A percentile compares a stretch with the other conserved stretches of the same genome.
Evolutionary conservation across 1,140 invertebrate species (phyloP).

Genomic region (Rhynchophorus ferrugineus): DNA sequence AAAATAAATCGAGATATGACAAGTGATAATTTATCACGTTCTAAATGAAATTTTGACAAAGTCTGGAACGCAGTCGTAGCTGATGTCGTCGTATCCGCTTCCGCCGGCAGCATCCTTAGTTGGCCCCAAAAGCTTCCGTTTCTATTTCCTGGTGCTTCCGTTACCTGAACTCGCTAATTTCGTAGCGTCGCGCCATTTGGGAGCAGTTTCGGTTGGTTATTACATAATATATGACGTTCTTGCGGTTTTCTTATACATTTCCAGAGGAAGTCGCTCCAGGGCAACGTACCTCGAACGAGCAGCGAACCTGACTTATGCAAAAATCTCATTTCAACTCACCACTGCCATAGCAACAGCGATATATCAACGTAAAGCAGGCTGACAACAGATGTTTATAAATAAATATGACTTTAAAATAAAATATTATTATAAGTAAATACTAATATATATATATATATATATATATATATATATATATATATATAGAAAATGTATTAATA

Average conservation of each 20-base stretch:
- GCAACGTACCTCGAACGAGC: conserved; percentile 2
- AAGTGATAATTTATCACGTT: no score
- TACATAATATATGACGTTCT: conserved; percentile 18
- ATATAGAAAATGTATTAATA: no score
- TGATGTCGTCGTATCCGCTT: conserved; percentile 17
- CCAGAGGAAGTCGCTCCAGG: conserved; percentile 7
- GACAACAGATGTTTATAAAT: no score
- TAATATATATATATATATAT: no score
- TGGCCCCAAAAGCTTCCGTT: conserved; percentile 19
- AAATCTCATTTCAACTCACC: background rate
- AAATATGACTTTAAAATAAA: no score
- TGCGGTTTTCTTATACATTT: conserved; percentile 17
- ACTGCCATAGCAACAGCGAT: no score
- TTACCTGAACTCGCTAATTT: conserved; percentile 18
- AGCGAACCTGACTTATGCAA: background rate
- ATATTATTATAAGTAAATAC: no score
- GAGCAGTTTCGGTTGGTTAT: conserved; percentile 10
- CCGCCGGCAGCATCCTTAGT: conserved; percentile 16
- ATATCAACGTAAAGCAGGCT: no score
- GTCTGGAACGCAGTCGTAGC: background rate
- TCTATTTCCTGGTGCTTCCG: conserved; percentile 19
- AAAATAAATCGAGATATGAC: no score
- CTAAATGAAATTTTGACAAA: no score
- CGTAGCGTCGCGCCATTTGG: conserved; percentile 1
- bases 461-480: no score